Base-by-base conservation (phyloP, 2,888 invertebrate genomes). In the Chydorus sphaericus region DNA sequence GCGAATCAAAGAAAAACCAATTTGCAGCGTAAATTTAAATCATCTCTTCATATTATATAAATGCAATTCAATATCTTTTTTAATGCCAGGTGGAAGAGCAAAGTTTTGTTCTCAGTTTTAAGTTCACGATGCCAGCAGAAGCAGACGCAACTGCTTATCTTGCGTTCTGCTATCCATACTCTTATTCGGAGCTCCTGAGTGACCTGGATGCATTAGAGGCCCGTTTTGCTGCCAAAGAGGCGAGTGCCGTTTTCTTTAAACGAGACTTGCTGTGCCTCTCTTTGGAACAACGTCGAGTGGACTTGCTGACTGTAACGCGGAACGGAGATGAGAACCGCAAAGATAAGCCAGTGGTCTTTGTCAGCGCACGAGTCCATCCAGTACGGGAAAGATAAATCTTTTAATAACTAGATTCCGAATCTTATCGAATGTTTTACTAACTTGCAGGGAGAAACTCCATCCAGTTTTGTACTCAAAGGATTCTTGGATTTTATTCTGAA, bases 121-220 rank as follows among this genome's bases (percentile, higher is more conserved):
- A 79, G 66, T 83, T 79, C 68, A 75, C 77, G 26, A 80, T 82
- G 18, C 76, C 78, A 56, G 87, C 83, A 63, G 86, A 80, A 72
- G 63, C 74, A 3, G 78, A 81, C 59, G 80, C 83, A 20, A 79
- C 82, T 4, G 82, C 82, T 7, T 91, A 86, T 71, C 86, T 91
- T 72, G 90, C 91, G 0, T 92, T 92, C 70, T 90, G 90, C 6
- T 92, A 85, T 70, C 92, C 92, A 2, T 91, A 82, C 71, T 83
- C 89, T 0, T 91, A 88, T 67, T 76, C 78, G 0, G 90, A 92
- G 64, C 75, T 86, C 54, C 85, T 87, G 69, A 79, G 80, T 60
- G 77, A 81, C 64, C 72, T 91, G 28, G 76, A 75, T 61, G 77
- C 75, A 51, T 77, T 87, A 49, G 87, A 89, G 58, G 62, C 38